Percentiles rank a stretch among this genome's conserved stretches.
Evolutionary conservation across 2,888 invertebrate species (phyloP).

Genomic region (Lycocerus yunnanus): DNA sequence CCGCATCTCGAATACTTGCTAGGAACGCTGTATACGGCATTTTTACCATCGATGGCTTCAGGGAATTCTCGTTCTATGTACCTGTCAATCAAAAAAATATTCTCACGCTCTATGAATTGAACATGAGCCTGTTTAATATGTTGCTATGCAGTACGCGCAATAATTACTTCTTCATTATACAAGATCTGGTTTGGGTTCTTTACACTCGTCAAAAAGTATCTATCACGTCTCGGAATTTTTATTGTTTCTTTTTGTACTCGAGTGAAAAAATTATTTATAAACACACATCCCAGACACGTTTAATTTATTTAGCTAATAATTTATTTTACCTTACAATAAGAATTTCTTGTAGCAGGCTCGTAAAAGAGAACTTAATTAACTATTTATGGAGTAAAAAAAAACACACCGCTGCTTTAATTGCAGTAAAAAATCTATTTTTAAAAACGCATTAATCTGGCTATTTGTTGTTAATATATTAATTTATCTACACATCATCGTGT

Average conservation of each 20-base stretch:
- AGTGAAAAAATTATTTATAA: neutral
- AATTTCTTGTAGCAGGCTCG: neutral
- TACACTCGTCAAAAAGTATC: constrained; percentile 33
- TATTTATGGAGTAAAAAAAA: neutral
- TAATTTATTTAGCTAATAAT: neutral
- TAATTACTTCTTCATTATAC: constrained; percentile 37
- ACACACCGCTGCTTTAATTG: no score
- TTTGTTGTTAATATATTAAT: no score
- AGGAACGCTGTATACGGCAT: constrained; percentile 45
- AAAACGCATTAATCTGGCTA: no score
- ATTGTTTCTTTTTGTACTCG: constrained; percentile 17
- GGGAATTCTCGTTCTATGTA: constrained; percentile 50
- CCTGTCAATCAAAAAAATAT: constrained; percentile 42
- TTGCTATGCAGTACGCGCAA: constrained; percentile 34
- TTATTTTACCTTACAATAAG: neutral
- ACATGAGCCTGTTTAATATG: constrained; percentile 34
- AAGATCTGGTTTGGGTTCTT: constrained; percentile 35
- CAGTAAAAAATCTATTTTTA: no score
- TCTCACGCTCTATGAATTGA: constrained; percentile 37
- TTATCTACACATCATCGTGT: no score
- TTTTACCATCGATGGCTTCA: constrained; percentile 30
- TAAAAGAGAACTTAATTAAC: neutral
- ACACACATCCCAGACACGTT: neutral
- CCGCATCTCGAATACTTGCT: constrained; percentile 42
- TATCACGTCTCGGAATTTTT: constrained; percentile 19